Evolutionary conservation across 2,888 invertebrate species (phyloP), one percentile per base, ranked within the genome.

Genomic region (Bursaphelenchus okinawaensis): DNA sequence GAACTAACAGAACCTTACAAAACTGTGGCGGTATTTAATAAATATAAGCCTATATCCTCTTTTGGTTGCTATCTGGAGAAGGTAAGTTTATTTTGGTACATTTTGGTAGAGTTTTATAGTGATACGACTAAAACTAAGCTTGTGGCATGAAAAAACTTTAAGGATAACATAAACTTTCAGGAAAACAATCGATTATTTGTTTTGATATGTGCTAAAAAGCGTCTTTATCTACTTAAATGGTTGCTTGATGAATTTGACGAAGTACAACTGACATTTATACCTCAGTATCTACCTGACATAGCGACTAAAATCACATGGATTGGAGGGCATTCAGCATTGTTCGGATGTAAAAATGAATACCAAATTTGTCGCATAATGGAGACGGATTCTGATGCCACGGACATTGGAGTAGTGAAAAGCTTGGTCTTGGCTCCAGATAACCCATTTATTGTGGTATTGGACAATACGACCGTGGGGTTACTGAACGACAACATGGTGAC

Each of bases 181-280:
- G 51, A 61, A 28, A 55, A 62, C 52, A 70, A 70, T 52, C 66
- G 57, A 20, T 65, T 79, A 28, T 73, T 72, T 58, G 59, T 80
- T 3, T 66, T 75, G 4, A 70, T 79, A 7, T 71, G 76, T 7
- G 72, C 75, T 1, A 67, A 70, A 20, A 71, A 72, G 60, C 73
- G 73, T 22, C 55, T 80, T 7, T 63, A 69, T 31, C 52, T 81
- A 2, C 72, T 80, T 66, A 75, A 76, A 68, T 77, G 82, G 64
- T 73, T 80, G 28, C 83, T 83, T 64, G 83, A 85, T 65, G 83
- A 83, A 51, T 82, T 85, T 20, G 77, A 69, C 7, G 80, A 80
- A 66, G 64, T 77, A n/a, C 50, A 27, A 12, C 29, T 62, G 9
- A 31, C 26, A 1, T 65, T 77, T 16, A 63, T 29, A 22, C 67